Conservation (phyloP, 2,888 invertebrate species). For the Yponomeuta plumbellus region DNA sequence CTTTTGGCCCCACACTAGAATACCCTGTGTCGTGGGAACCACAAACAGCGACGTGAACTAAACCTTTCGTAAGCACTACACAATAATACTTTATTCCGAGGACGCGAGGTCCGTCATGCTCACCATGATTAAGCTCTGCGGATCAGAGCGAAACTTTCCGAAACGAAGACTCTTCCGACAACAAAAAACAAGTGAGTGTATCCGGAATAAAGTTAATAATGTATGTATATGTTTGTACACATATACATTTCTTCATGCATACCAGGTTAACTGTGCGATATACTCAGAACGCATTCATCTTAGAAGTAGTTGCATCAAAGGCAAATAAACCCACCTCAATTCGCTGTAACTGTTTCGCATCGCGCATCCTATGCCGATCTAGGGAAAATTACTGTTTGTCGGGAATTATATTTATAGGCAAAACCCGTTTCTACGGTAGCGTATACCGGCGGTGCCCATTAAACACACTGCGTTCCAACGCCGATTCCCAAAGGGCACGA, state of each 20-base stretch:
- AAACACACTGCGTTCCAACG: conserved; percentile 15
- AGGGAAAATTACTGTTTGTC: conserved; percentile 15
- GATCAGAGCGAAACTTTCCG: too few relatives aligned
- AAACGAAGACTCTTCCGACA: too few relatives aligned
- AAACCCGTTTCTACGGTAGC: conserved; percentile 14
- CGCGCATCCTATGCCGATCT: conserved; percentile 13
- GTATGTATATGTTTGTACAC: too few relatives aligned
- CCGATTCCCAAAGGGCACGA: conserved; percentile 43
- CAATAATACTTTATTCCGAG: too few relatives aligned
- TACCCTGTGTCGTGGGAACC: too few relatives aligned
- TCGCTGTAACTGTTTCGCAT: conserved; percentile 4
- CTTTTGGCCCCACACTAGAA: too few relatives aligned
- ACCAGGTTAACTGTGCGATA: not conserved
- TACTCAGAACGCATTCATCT: not conserved
- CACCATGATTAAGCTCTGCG: too few relatives aligned
- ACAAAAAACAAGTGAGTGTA: too few relatives aligned
- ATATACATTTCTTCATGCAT: not conserved
- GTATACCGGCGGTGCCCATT: conserved; percentile 11
- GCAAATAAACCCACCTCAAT: not conserved
- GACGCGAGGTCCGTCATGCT: too few relatives aligned
- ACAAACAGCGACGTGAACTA: too few relatives aligned
- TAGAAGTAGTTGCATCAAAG: not conserved
- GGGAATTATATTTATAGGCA: conserved; percentile 16
- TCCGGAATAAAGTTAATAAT: too few relatives aligned
- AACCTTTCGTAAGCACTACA: too few relatives aligned